These are phyloP conservation scores for Epinephelus coioides DNA, from an alignment of 2,797 vertebrate species.

Conservation along the genomic window DNA sequence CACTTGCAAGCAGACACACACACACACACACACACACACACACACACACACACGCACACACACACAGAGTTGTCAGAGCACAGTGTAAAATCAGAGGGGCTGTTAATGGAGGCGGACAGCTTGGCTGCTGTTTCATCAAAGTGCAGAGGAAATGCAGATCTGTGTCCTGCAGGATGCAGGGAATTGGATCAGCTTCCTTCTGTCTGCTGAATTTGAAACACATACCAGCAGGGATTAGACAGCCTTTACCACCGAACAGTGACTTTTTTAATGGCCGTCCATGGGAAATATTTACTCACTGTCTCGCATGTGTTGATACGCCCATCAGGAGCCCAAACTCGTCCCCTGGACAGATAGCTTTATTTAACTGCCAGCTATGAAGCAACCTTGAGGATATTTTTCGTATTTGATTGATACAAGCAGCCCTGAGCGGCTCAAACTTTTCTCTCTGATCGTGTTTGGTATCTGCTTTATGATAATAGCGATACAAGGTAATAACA, in stretches of 20 bases:
- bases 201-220: slow-evolving; percentile 71
- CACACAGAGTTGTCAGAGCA: slow-evolving; percentile 69
- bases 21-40: slow-evolving; percentile 33
- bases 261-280: slow-evolving; percentile 58
- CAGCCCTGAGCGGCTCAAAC: slow-evolving; percentile 13
- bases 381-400: slow-evolving; percentile 38
- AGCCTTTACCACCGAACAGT: slow-evolving; percentile 58
- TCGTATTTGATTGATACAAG: slow-evolving; percentile 21
- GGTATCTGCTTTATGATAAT: slow-evolving; percentile 8
- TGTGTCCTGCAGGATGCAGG: slow-evolving; percentile 76
- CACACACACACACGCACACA: slow-evolving; percentile 36
- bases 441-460: slow-evolving; percentile 2
- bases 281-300: slow-evolving; percentile 61
- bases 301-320: slow-evolving; percentile 42
- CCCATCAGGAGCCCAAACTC: slow-evolving; percentile 45
- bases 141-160: slow-evolving; percentile 80
- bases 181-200: slow-evolving; percentile 76
- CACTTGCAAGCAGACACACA: background rate
- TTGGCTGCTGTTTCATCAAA: slow-evolving; percentile 81
- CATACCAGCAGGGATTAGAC: slow-evolving; percentile 65
- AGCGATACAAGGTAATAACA: slow-evolving; percentile 1
- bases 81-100: slow-evolving; percentile 76
- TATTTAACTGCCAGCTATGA: slow-evolving; percentile 51
- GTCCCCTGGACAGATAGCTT: slow-evolving; percentile 45
- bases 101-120: slow-evolving; percentile 82